phyloP scores from a whole-genome alignment of 2,888 invertebrate genomes.

The Entomobrya proxima region DNA sequence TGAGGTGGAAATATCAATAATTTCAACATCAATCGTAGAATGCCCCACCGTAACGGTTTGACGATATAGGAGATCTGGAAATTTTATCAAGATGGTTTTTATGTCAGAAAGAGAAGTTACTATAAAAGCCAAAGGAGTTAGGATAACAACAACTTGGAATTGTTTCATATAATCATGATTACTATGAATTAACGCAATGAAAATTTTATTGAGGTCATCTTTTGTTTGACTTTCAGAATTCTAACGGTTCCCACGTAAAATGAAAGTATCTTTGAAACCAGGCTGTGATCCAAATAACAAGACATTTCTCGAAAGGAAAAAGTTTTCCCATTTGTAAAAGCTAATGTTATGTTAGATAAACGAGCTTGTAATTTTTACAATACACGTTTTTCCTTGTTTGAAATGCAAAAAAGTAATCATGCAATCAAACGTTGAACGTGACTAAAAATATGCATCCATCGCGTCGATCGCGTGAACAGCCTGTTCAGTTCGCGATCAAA shows the following conservation, averaged over 20 bases:
- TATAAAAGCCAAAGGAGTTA: neutral
- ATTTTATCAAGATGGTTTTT: conserved; percentile 21
- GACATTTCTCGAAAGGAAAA: neutral
- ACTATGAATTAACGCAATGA: too few species aligned
- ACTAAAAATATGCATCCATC: too few species aligned
- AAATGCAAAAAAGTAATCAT: too few species aligned
- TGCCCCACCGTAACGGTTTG: conserved; percentile 86
- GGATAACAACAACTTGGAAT: too few species aligned
- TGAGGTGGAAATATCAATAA: conserved; percentile 86
- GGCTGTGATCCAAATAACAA: conserved; percentile 54
- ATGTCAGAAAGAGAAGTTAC: neutral
- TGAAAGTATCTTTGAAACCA: neutral
- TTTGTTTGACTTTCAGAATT: neutral
- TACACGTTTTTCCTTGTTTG: too few species aligned
- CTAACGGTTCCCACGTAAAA: too few species aligned
- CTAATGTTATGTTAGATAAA: neutral
- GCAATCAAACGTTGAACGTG: too few species aligned
- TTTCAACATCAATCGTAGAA: conserved; percentile 85
- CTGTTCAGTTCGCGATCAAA: neutral
- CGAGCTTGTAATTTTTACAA: neutral
- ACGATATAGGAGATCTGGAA: conserved; percentile 86
- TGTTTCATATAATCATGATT: too few species aligned
- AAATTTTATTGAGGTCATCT: neutral
- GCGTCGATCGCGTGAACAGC: too few species aligned
- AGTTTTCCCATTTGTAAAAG: neutral